phyloP scores from a whole-genome alignment of 1,140 invertebrate species.

The Tribolium castaneum region DNA sequence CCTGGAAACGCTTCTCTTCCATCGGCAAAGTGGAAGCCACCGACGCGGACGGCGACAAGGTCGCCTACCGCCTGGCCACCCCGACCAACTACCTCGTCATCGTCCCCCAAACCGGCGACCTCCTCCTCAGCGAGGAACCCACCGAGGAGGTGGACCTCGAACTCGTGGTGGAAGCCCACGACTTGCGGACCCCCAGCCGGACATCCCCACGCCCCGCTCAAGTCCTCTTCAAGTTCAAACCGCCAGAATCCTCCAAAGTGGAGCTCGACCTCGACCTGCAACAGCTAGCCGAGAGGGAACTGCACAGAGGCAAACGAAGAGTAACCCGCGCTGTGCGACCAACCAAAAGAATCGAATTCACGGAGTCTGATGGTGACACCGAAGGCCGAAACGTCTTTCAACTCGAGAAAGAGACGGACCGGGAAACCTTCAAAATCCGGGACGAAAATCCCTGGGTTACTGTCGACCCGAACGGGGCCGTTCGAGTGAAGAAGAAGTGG shows the following conservation, averaged over 20 bases:
- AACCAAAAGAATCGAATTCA: slow-evolving; percentile 92
- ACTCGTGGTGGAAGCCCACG: slow-evolving; percentile 83
- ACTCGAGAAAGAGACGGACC: slow-evolving; percentile 90
- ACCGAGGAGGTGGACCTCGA: slow-evolving; percentile 74
- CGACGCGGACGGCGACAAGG: slow-evolving; percentile 88
- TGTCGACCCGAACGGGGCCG: slow-evolving; percentile 90
- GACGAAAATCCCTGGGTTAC: slow-evolving; percentile 95
- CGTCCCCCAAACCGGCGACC: slow-evolving; percentile 90
- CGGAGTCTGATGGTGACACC: slow-evolving; percentile 88
- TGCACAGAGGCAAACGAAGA: slow-evolving; percentile 81
- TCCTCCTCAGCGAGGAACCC: slow-evolving; percentile 82
- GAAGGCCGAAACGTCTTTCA: slow-evolving; percentile 91
- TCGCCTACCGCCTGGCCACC: slow-evolving; percentile 83
- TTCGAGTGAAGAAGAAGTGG: slow-evolving; percentile 95
- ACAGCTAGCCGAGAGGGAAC: slow-evolving; percentile 63
- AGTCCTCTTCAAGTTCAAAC: slow-evolving; percentile 80
- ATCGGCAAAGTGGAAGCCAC: slow-evolving; percentile 84
- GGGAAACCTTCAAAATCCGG: slow-evolving; percentile 92
- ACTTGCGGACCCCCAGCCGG: slow-evolving; percentile 77
- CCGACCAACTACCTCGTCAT: slow-evolving; percentile 85
- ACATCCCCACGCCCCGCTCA: slow-evolving; percentile 77
- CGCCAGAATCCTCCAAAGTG: slow-evolving; percentile 66
- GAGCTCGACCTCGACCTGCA: slow-evolving; percentile 69
- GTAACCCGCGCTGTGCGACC: slow-evolving; percentile 89
- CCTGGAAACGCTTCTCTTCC: slow-evolving; percentile 80